These are phyloP conservation scores for Agonopterix heracliana DNA, from an alignment of 2,888 invertebrate species.

Conservation along the genomic window DNA sequence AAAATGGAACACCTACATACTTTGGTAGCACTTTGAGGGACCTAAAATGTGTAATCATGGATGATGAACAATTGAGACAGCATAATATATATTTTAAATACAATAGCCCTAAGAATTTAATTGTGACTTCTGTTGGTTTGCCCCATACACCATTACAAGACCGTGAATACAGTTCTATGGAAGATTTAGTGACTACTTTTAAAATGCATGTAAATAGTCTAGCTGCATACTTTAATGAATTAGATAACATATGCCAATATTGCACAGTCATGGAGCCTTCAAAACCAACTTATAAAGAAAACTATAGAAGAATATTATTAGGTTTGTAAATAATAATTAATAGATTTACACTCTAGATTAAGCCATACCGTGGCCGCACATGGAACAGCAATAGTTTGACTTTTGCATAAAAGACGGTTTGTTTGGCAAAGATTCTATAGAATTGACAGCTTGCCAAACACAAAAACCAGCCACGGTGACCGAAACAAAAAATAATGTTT, in stretches of 20 bases:
- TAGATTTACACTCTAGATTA: too few species aligned
- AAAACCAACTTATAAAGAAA: constrained; percentile 49
- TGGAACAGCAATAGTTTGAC: too few species aligned
- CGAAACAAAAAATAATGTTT: too few species aligned
- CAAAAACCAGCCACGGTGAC: too few species aligned
- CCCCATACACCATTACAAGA: constrained; percentile 44
- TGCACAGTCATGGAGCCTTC: constrained; percentile 56
- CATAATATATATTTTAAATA: constrained; percentile 48
- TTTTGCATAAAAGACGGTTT: too few species aligned
- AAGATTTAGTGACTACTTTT: constrained; percentile 35
- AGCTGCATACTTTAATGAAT: constrained; percentile 44
- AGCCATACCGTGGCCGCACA: too few species aligned
- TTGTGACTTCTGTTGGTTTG: constrained; percentile 32
- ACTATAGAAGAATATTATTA: constrained; percentile 52
- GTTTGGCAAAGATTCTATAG: too few species aligned
- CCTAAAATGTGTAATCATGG: constrained; percentile 40
- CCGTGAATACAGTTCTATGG: constrained; percentile 36
- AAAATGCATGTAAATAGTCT: constrained; percentile 35
- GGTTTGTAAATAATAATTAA: constrained; percentile 32
- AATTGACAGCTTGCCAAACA: too few species aligned
- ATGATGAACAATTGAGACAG: constrained; percentile 33
- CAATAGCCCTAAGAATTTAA: constrained; percentile 33
- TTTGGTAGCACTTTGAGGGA: constrained; percentile 55
- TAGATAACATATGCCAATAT: constrained; percentile 45
- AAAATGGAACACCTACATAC: constrained; percentile 25